These are phyloP conservation scores for Python bivittatus DNA, from an alignment of 2,113 vertebrate species.

Conservation along the genomic window DNA sequence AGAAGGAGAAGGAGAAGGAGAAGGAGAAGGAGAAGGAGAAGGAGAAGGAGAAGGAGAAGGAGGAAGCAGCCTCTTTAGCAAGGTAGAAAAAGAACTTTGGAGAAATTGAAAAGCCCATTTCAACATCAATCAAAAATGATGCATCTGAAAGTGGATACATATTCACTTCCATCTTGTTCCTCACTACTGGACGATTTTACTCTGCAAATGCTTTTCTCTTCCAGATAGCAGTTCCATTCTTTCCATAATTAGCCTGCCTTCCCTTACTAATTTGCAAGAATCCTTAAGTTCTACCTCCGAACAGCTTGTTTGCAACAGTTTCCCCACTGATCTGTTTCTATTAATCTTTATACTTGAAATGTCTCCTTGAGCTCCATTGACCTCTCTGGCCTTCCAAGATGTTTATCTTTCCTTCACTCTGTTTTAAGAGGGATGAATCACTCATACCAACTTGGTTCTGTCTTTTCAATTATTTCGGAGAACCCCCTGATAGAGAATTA, in stretches of 20 bases:
- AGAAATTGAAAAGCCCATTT: not conserved
- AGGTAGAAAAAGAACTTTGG: no score
- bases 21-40: no score
- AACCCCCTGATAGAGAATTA: not conserved
- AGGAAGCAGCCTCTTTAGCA: not conserved
- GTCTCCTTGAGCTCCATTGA: slow-evolving; percentile 36
- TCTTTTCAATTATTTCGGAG: not conserved
- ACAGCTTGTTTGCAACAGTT: slow-evolving; percentile 50
- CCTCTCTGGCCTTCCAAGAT: slow-evolving; percentile 7
- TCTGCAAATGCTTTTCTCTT: slow-evolving; percentile 29
- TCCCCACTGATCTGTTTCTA: slow-evolving; percentile 55
- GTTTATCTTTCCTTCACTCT: not conserved
- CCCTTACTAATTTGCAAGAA: slow-evolving; percentile 11
- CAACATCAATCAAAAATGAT: not conserved
- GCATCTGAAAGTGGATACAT: not conserved
- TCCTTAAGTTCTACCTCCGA: slow-evolving; percentile 56
- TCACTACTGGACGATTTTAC: not conserved
- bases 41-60: no score
- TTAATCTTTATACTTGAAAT: slow-evolving; percentile 34
- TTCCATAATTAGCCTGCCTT: not conserved
- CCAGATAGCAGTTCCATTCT: not conserved
- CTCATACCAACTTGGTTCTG: not conserved
- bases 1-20: no score
- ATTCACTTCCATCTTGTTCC: not conserved
- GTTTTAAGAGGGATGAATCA: slow-evolving; percentile 44